Evolutionary conservation across 2,888 invertebrate genomes (phyloP), one percentile per base, ranked within the genome.

Genomic region (Macrosiphum euphorbiae): DNA sequence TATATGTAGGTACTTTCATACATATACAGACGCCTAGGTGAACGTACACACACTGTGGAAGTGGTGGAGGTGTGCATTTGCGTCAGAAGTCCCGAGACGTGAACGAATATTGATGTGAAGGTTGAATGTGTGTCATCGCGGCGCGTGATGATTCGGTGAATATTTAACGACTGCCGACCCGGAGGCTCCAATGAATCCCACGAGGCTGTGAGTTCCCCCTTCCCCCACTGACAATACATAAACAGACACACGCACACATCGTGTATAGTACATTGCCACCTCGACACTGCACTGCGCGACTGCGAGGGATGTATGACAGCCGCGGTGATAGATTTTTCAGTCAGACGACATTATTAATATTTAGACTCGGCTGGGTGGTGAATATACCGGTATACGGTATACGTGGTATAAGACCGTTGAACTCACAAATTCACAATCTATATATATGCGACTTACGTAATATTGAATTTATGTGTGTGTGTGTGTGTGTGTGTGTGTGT

Each of bases 21-120:
- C 3, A 35, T 35, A 35, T 35, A 78, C 78, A 35, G 20, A 78
- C 44, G 44, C 20, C 50, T 16, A n/a, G 35, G 11, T 35, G 3
- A 55, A 88, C 52, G 20, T 26, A 11, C 10, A 88, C 55, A 52
- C 0, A 35, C 47, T 28, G 28, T 47, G 24, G 50, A 13, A 5
- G 67, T 78, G 44, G 88, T 28, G 24, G 35, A 20, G 47, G 28
- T 24, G 67, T 84, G 26, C 11, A 47, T 91, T 91, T 47, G 61
- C 55, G 44, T 91, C 91, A 85, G 55, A 85, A 91, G 50, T 91
- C n/a, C 26, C 52, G 78, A 90, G 85, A 58, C 50, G 50, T 61
- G 87, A 35, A 87, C 92, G 92, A 61, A 92, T 92, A 92, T 92
- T 87, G 92, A 92, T 92, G 92, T 67, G 92, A 92, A 16, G 92